Evolutionary conservation across 2,113 vertebrate genomes (phyloP).

Genomic region (Aplodontia rufa): DNA sequence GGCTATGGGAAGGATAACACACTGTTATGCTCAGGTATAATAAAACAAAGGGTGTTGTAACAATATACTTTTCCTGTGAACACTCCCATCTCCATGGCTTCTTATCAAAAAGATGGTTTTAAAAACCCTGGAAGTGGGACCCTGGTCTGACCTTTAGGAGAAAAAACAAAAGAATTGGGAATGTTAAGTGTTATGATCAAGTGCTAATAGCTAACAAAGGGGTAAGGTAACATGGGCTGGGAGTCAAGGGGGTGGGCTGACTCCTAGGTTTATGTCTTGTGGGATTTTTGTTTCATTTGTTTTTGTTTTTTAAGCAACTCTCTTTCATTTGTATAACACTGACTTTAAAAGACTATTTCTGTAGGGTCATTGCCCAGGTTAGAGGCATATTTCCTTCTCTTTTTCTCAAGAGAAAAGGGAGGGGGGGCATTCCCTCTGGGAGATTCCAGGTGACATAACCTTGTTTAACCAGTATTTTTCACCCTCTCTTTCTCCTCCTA

Average conservation of each 20-base stretch:
- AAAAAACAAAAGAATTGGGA: slow-evolving; percentile 15
- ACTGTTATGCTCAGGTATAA: background rate
- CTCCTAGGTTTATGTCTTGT: background rate
- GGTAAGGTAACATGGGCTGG: background rate
- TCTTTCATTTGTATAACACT: background rate
- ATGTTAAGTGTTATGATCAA: slow-evolving; percentile 1
- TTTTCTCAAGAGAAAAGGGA: slow-evolving; percentile 12
- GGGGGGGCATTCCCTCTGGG: background rate
- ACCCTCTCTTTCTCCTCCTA: slow-evolving; percentile 48
- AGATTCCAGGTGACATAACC: slow-evolving; percentile 52
- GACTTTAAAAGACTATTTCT: slow-evolving; percentile 21
- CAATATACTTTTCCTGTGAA: background rate
- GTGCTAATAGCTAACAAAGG: background rate
- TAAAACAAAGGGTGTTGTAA: background rate
- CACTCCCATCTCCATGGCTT: background rate
- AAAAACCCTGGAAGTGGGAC: background rate
- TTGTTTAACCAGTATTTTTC: slow-evolving; percentile 53
- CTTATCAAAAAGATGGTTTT: slow-evolving; percentile 13
- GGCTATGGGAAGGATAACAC: background rate
- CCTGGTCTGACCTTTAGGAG: background rate
- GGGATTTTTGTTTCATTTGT: background rate
- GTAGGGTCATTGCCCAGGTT: background rate
- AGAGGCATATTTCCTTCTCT: background rate
- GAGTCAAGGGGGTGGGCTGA: background rate
- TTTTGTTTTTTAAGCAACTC: background rate